phyloP scores from a whole-genome alignment of 2,113 vertebrate genomes.

The Eolophus roseicapilla region DNA sequence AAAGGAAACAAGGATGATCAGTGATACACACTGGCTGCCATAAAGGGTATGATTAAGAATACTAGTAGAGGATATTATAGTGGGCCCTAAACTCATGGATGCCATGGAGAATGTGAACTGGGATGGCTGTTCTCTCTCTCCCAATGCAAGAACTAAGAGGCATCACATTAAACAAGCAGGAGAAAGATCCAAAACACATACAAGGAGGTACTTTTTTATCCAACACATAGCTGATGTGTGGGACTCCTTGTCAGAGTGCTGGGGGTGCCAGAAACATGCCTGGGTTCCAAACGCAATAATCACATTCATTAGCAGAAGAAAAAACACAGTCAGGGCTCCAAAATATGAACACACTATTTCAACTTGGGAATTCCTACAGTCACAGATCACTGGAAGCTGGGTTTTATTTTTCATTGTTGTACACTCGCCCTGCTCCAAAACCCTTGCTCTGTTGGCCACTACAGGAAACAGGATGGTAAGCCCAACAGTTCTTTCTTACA shows the following conservation, averaged over 20 bases:
- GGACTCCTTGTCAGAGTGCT: neutral
- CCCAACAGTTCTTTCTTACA: neutral
- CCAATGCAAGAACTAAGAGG: neutral
- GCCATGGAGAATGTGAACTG: neutral
- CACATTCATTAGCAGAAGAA: neutral
- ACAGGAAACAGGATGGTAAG: neutral
- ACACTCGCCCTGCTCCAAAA: neutral
- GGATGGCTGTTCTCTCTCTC: neutral
- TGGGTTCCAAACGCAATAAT: neutral
- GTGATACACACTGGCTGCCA: neutral
- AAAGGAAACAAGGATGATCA: neutral
- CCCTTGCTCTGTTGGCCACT: neutral
- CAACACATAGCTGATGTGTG: neutral
- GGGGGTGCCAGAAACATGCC: neutral
- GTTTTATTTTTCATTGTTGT: neutral
- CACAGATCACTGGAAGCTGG: neutral
- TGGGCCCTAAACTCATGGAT: neutral
- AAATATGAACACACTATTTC: neutral
- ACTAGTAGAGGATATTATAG: neutral
- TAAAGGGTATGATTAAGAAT: neutral
- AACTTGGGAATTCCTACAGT: neutral
- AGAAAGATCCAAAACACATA: neutral
- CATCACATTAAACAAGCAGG: neutral
- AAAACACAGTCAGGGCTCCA: rapidly evolving
- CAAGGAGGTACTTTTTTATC: neutral